These are phyloP conservation scores for Anaspis maculata DNA, from an alignment of 2,888 invertebrate genomes.

Conservation along the genomic window DNA sequence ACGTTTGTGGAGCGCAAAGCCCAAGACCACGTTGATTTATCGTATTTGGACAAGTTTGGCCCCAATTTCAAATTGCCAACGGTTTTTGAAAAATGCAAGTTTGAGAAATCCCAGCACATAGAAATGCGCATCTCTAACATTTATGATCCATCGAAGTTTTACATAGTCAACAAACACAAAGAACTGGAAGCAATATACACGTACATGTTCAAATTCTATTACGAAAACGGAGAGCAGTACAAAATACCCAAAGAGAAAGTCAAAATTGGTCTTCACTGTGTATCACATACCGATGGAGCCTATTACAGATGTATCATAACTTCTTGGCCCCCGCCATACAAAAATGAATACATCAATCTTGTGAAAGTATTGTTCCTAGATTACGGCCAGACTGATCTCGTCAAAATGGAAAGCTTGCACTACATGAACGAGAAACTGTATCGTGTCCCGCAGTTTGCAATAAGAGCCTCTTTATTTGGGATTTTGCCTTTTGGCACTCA, in stretches of 20 bases:
- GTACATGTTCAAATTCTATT: constrained; percentile 7
- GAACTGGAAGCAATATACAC: constrained; percentile 9
- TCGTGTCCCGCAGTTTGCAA: constrained; percentile 6
- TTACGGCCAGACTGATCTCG: constrained; percentile 4
- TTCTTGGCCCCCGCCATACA: background rate
- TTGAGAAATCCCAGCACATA: constrained; percentile 3
- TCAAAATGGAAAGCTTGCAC: constrained; percentile 2
- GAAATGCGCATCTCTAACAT: constrained; percentile 4
- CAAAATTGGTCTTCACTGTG: constrained; percentile 5
- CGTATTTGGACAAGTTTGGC: constrained; percentile 4
- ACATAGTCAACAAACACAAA: constrained; percentile 7
- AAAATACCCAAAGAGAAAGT: constrained; percentile 7
- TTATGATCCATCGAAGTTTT: constrained; percentile 13
- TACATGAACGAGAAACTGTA: constrained; percentile 3
- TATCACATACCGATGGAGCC: constrained; percentile 1
- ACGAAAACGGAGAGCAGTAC: constrained; percentile 2
- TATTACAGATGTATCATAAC: constrained; percentile 9
- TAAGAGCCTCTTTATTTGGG: constrained; percentile 6
- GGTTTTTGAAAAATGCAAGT: constrained; percentile 6
- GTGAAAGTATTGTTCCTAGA: constrained; percentile 4
- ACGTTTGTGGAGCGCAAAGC: too few relatives aligned
- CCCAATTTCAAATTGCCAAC: constrained; percentile 3
- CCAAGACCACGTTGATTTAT: constrained; percentile 3
- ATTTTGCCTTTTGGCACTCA: constrained; percentile 1
- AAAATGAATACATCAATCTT: background rate